Conservation (phyloP, 1,140 invertebrate genomes). For the Maniola jurtina region DNA sequence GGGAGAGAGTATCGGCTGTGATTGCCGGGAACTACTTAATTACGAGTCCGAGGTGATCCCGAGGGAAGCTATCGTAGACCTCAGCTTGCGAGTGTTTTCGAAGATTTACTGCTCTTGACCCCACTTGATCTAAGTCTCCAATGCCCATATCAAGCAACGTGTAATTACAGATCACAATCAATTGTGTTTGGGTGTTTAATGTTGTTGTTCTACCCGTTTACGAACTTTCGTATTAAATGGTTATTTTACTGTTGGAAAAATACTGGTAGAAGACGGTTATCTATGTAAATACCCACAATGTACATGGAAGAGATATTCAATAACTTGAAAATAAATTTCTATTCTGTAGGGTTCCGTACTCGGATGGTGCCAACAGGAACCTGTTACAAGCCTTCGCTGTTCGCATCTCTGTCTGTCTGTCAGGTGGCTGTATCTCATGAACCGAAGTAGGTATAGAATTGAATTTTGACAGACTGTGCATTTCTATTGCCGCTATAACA, state of each 20-base stretch:
- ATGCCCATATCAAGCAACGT: slow-evolving; percentile 37
- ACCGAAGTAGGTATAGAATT: no score
- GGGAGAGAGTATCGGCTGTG: slow-evolving; percentile 53
- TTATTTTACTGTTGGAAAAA: not conserved
- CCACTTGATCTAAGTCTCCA: slow-evolving; percentile 53
- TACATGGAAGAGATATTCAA: no score
- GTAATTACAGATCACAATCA: slow-evolving; percentile 44
- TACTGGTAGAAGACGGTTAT: no score
- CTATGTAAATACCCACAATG: no score
- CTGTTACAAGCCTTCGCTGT: no score
- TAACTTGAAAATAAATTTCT: no score
- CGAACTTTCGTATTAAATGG: not conserved
- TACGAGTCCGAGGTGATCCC: slow-evolving; percentile 48
- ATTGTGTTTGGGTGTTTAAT: slow-evolving; percentile 24
- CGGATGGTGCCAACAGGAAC: no score
- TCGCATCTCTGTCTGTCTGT: no score
- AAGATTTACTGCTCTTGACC: slow-evolving; percentile 65
- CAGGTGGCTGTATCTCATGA: no score
- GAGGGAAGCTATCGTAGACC: slow-evolving; percentile 46
- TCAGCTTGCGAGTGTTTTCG: slow-evolving; percentile 41
- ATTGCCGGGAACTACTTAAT: slow-evolving; percentile 67
- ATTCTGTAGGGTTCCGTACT: no score
- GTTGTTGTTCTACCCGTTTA: not conserved
- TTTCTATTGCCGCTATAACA: no score
- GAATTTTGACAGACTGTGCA: no score